Evolutionary conservation across 2,113 vertebrate genomes (phyloP).

Genomic region (Pseudonaja textilis): DNA sequence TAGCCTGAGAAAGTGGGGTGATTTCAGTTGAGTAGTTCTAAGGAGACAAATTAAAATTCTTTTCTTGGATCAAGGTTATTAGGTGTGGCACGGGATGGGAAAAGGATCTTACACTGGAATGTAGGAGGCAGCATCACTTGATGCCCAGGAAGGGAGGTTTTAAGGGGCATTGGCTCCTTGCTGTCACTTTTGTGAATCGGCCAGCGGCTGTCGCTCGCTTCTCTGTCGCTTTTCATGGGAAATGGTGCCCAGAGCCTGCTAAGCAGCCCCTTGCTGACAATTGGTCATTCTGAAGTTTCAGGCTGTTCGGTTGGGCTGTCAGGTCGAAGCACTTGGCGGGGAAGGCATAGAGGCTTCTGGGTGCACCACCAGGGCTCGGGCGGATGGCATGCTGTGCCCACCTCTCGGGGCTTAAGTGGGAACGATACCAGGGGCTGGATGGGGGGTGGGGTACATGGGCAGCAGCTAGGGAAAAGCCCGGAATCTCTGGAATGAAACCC

Average conservation of each 20-base stretch:
- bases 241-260: constrained; percentile 65
- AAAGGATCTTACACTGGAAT: no score
- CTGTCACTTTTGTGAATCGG: constrained; percentile 34
- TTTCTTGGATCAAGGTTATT: no score
- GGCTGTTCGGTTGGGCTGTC: constrained; percentile 74
- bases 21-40: no score
- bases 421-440: neutral
- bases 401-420: constrained; percentile 26
- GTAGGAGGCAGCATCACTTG: neutral
- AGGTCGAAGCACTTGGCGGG: constrained; percentile 73
- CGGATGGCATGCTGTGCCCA: constrained; percentile 63
- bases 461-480: neutral
- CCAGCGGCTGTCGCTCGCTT: neutral
- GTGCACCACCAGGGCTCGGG: constrained; percentile 71
- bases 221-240: constrained; percentile 15
- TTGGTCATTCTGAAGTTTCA: constrained; percentile 76
- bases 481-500: neutral
- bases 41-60: no score
- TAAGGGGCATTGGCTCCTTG: neutral
- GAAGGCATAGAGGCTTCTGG: constrained; percentile 66
- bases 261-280: constrained; percentile 66
- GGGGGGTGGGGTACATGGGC: no score
- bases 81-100: no score
- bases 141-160: neutral
- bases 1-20: no score